Evolutionary conservation across 2,888 invertebrate species (phyloP), one percentile per base, ranked within the genome.

Genomic region (Oxycera nigricornis): DNA sequence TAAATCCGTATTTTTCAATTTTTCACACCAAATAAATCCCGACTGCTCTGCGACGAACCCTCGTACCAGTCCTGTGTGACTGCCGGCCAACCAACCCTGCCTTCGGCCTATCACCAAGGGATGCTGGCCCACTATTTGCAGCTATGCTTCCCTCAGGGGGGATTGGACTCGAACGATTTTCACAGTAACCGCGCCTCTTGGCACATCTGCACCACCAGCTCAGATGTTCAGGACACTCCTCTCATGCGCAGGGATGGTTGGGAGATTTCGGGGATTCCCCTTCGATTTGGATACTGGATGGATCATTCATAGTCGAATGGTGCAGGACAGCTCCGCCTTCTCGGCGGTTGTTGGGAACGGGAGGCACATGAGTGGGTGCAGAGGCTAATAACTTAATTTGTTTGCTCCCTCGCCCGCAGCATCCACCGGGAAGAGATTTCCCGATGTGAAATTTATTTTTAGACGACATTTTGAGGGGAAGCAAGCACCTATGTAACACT

Each of bases 171-270:
- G 57, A 72, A 22, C 20, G 72, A 73, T 65, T 76, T 76, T 74
- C 76, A 76, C 74, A 74, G 76, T 76, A 74, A 74, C 72, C 70
- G 65, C 76, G 76, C 76, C 76, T 76, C 73, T 59, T 59, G 35
- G 20, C 28, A 22, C 31, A 50, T 41, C 31, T 14, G 50, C 2
- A 31, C 31, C 22, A 52, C 35, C 52, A 30, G 50, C 46, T 50
- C n/a, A 30, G 65, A 65, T 11, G 1, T 22, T 39, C 70, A 46
- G 50, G 55, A 70, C 11, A 28, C 70, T 70, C 70, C 70, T 55
- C 70, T 55, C 70, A 55, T 70, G 14, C 22, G 9, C 17, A 41
- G n/a, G 26, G 20, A 41, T 41, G 28, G 26, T 1, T 7, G 46
- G 46, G 68, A 50, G 52, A 52, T 68, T 50, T 68, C 24, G 14